These are phyloP conservation scores for Salvelinus alpinus DNA, from an alignment of 2,113 vertebrate genomes.

Conservation along the genomic window DNA sequence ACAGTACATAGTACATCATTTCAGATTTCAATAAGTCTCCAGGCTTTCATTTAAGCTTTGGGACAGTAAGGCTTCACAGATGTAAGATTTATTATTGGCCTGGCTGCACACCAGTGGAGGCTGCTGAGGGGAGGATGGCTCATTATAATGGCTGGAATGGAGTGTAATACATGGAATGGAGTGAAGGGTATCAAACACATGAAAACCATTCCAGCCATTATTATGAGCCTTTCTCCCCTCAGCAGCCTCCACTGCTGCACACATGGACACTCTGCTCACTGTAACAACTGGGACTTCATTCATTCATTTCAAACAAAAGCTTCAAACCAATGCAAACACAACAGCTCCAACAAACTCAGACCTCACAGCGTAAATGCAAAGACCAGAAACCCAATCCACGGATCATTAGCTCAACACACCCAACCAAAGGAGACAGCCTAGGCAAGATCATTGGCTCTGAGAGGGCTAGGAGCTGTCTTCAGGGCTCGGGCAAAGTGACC, in stretches of 20 bases:
- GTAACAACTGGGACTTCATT: slow-evolving; percentile 27
- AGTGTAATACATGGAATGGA: too few species aligned
- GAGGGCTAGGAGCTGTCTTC: too few species aligned
- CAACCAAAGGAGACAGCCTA: slow-evolving; percentile 17
- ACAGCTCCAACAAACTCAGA: slow-evolving; percentile 17
- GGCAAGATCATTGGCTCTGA: too few species aligned
- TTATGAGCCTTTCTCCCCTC: too few species aligned
- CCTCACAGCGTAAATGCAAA: slow-evolving; percentile 16
- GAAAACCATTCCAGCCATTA: too few species aligned
- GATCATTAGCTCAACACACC: neutral
- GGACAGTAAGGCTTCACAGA: slow-evolving; percentile 48
- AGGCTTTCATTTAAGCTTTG: slow-evolving; percentile 20
- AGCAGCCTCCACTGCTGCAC: neutral
- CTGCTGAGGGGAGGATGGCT: too few species aligned
- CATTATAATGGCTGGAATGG: too few species aligned
- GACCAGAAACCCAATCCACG: neutral
- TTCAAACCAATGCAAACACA: slow-evolving; percentile 31
- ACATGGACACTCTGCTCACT: slow-evolving; percentile 35
- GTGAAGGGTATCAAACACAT: too few species aligned
- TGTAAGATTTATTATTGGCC: slow-evolving; percentile 12
- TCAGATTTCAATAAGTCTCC: slow-evolving; percentile 21
- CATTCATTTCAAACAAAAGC: slow-evolving; percentile 48
- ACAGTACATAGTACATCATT: slow-evolving; percentile 45
- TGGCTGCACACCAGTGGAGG: neutral
- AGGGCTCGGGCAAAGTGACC: neutral